These are phyloP conservation scores for Paracyprichromis sp. DNA, from an alignment of 2,113 vertebrate species.

Conservation along the genomic window DNA sequence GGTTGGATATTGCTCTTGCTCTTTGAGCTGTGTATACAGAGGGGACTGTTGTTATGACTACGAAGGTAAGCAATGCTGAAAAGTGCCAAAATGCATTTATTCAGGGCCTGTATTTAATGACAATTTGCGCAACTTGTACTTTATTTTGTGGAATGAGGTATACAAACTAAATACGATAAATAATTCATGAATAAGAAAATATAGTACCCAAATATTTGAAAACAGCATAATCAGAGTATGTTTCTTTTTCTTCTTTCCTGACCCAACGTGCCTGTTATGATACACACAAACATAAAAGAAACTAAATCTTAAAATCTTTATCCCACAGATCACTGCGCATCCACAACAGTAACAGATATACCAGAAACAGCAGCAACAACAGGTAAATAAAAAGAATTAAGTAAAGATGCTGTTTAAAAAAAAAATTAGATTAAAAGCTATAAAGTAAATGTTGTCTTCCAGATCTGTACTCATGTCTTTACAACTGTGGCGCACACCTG, in stretches of 20 bases:
- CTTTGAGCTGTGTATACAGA: constrained; percentile 2
- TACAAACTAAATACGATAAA: background rate
- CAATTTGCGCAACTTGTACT: background rate
- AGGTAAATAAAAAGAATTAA: background rate
- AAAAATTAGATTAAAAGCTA: background rate
- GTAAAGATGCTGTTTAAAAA: background rate
- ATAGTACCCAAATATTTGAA: background rate
- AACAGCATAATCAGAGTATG: background rate
- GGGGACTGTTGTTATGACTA: constrained; percentile 25
- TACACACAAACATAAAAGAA: background rate
- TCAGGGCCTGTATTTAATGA: background rate
- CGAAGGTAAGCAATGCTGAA: background rate
- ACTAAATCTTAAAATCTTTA: background rate
- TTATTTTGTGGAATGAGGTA: background rate
- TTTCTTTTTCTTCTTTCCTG: background rate
- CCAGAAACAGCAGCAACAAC: background rate
- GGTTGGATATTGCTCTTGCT: constrained; percentile 41
- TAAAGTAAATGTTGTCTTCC: background rate
- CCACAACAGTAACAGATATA: accelerated
- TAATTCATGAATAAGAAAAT: background rate
- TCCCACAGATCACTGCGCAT: background rate
- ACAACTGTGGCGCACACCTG: background rate
- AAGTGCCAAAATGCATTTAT: accelerated
- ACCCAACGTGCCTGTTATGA: accelerated
- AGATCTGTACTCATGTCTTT: constrained; percentile 22